phyloP scores from a whole-genome alignment of 2,888 invertebrate genomes.

The Hoplodrina blanda region DNA sequence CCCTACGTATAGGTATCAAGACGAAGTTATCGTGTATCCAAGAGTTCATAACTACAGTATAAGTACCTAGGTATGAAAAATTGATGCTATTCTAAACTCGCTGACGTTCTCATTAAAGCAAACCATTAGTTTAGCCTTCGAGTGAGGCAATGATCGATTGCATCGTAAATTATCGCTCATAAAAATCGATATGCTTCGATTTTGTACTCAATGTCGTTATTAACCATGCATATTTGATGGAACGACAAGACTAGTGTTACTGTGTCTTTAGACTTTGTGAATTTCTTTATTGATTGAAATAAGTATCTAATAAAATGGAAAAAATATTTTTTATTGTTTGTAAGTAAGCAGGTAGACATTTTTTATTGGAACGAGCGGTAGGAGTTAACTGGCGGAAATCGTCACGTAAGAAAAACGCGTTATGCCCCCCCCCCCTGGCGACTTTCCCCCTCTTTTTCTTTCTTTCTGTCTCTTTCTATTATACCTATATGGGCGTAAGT shows the following conservation, averaged over 20 bases:
- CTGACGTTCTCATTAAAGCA: slow-evolving; percentile 55
- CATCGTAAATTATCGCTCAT: slow-evolving; percentile 28
- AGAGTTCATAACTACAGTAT: slow-evolving; percentile 35
- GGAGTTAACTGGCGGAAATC: no score
- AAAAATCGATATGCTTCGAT: slow-evolving; percentile 42
- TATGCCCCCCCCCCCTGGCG: no score
- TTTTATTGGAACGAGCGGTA: no score
- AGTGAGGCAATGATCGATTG: slow-evolving; percentile 55
- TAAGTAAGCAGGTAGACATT: no score
- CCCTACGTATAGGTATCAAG: not conserved
- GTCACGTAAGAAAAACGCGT: no score
- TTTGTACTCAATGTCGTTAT: slow-evolving; percentile 15
- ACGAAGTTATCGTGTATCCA: not conserved
- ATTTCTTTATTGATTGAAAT: no score
- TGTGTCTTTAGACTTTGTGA: not conserved
- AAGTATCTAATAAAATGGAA: no score
- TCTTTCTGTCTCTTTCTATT: no score
- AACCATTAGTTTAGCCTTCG: slow-evolving; percentile 50
- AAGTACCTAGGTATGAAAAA: slow-evolving; percentile 43
- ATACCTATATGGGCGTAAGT: no score
- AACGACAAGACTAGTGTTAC: not conserved
- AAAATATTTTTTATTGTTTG: no score
- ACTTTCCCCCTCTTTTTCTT: no score
- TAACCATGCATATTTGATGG: slow-evolving; percentile 11
- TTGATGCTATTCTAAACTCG: slow-evolving; percentile 30